phyloP scores from a whole-genome alignment of 2,888 invertebrate genomes.

The Drosophila subquinaria region DNA sequence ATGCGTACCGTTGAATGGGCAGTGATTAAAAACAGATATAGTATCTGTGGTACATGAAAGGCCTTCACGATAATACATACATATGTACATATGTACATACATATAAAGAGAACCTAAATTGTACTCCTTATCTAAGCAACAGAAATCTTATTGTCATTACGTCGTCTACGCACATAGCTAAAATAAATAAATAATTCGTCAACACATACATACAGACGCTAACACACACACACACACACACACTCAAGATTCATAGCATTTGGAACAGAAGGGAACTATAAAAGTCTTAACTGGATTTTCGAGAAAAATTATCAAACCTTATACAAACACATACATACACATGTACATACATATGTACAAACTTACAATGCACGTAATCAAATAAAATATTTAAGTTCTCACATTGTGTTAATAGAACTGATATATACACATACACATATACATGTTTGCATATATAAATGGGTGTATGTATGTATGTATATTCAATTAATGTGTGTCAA shows the following conservation, averaged over 20 bases:
- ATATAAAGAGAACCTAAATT: slow-evolving; percentile 30
- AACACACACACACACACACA: not conserved
- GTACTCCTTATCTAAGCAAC: slow-evolving; percentile 38
- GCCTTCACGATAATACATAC: slow-evolving; percentile 20
- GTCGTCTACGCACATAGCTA: slow-evolving; percentile 24
- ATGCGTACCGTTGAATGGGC: not conserved
- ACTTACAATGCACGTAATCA: slow-evolving; percentile 1
- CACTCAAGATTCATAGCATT: not conserved
- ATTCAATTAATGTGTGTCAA: slow-evolving; percentile 14
- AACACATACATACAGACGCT: slow-evolving; percentile 5
- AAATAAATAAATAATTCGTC: slow-evolving; percentile 36
- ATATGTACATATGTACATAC: not conserved
- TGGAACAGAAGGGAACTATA: slow-evolving; percentile 22
- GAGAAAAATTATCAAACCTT: slow-evolving; percentile 12
- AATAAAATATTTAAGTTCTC: slow-evolving; percentile 8
- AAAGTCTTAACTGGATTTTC: slow-evolving; percentile 20
- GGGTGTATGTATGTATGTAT: not conserved
- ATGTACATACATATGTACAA: not conserved
- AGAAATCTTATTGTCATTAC: slow-evolving; percentile 46
- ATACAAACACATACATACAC: too few species aligned
- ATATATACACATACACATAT: not conserved
- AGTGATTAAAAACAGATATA: slow-evolving; percentile 7
- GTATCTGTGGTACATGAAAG: slow-evolving; percentile 20
- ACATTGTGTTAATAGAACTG: slow-evolving; percentile 2
- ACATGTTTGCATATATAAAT: not conserved